A percentile compares a stretch with the other conserved stretches of the same genome.
Conservation (phyloP, 2,888 invertebrate species). For the Lumbricus terrestris region DNA sequence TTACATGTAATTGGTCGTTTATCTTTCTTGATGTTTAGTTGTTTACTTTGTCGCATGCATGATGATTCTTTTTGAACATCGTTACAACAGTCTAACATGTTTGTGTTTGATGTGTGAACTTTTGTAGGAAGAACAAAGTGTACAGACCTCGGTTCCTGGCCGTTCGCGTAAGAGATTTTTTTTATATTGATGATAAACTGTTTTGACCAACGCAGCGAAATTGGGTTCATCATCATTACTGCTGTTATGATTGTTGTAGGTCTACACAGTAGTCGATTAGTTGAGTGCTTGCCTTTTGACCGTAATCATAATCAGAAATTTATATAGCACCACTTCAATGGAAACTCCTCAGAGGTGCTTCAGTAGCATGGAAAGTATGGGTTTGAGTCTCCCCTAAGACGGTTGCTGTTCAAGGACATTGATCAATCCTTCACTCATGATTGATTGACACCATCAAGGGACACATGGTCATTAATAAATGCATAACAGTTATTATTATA, state of each 20-base stretch:
- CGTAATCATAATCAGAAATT: too few species aligned
- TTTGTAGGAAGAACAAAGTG: slow-evolving; percentile 23
- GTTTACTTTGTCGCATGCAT: background rate
- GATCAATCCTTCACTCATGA: too few species aligned
- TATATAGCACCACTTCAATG: too few species aligned
- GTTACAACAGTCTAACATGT: background rate
- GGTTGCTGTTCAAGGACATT: too few species aligned
- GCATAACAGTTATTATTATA: too few species aligned
- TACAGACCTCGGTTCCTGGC: slow-evolving; percentile 5
- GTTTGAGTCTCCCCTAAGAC: too few species aligned
- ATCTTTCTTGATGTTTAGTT: background rate
- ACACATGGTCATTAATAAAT: too few species aligned
- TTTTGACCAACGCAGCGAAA: background rate
- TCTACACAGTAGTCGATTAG: too few species aligned
- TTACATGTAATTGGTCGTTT: background rate
- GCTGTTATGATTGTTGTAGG: background rate
- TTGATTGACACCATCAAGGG: too few species aligned
- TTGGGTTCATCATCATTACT: background rate
- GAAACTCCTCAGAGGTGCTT: too few species aligned
- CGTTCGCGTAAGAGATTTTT: background rate
- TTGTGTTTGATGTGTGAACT: background rate
- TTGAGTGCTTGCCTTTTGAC: too few species aligned
- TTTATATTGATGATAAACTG: background rate
- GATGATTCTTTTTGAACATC: background rate
- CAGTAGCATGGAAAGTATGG: too few species aligned